Evolutionary conservation across 2,113 vertebrate species (phyloP), one percentile per base, ranked within the genome.

Genomic region (Cyprinodon variegatus): DNA sequence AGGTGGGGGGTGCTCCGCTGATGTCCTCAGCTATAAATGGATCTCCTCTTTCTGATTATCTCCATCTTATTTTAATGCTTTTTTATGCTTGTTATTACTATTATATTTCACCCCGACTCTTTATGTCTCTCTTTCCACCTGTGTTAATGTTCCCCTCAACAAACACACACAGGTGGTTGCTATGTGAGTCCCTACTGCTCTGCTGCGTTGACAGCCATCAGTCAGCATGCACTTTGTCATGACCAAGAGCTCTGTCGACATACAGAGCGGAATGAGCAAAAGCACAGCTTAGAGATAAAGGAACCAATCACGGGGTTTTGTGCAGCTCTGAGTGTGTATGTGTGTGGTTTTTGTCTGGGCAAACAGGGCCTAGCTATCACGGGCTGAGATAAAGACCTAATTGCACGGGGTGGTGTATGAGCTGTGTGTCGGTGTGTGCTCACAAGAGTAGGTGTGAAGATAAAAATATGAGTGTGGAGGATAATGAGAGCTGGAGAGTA

Each of bases 211-310:
- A 94, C 90, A 93, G 86, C 71, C 82, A 41, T 71, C 14, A n/a
- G 72, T 83, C 79, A 70, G 70, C 0, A 39, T 77, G 70, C 83
- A 88, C 88, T 88, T 84, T 88, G 88, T 91, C 88, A 85, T 68
- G 59, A 91, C 88, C 86, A 88, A 92, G 90, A 85, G 88, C 76
- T 81, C 62, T 86, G 85, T 90, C 50, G 69, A 74, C 79, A 45
- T 59, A 70, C 68, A 77, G 72, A 74, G 43, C 74, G 70, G 65
- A 82, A 63, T 79, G 65, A 83, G 76, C 72, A 61, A 76, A 87
- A 74, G 66, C 40, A 40, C 72, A 41, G 60, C 72, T 65, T 29
- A 72, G 69, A 2, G 76, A 89, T 80, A 86, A 81, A 83, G 78
- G 77, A 81, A 57, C 73, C 84, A 76, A 73, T 78, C 75, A 65